phyloP scores from a whole-genome alignment of 2,888 invertebrate species.

The Ectemnius cavifrons region DNA sequence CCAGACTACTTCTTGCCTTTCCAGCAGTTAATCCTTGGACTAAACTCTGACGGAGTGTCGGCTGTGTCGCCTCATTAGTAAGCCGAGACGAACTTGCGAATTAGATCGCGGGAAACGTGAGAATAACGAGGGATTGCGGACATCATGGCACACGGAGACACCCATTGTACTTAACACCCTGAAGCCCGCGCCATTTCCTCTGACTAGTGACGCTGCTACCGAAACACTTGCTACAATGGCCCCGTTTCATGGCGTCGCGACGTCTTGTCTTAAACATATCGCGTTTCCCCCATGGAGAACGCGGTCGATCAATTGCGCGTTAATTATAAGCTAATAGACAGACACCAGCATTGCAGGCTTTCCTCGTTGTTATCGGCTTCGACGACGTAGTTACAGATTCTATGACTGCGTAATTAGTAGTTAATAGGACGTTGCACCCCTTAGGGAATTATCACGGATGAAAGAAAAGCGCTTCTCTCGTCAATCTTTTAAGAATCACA shows the following conservation, averaged over 20 bases:
- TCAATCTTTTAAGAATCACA: no score
- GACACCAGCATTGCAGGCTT: background rate
- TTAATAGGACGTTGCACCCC: background rate
- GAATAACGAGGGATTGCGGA: slow-evolving; percentile 31
- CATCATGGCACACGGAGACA: slow-evolving; percentile 1
- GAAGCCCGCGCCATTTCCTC: background rate
- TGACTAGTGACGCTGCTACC: background rate
- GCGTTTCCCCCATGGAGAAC: background rate
- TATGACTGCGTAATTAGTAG: slow-evolving; percentile 1
- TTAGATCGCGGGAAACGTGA: slow-evolving; percentile 21
- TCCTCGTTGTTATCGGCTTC: background rate
- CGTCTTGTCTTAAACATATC: background rate
- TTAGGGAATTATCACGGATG: background rate
- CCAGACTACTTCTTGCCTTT: slow-evolving; percentile 25
- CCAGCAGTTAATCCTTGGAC: slow-evolving; percentile 33
- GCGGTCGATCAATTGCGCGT: background rate
- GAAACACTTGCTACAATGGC: background rate
- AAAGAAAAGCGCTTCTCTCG: no score
- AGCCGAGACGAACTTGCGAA: slow-evolving; percentile 32
- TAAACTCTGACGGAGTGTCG: slow-evolving; percentile 28
- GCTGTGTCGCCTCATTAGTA: slow-evolving; percentile 41
- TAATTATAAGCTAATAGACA: background rate
- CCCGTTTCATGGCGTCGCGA: background rate
- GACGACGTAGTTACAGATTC: slow-evolving; percentile 4
- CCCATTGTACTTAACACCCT: background rate